Evolutionary conservation across 1,140 invertebrate species (phyloP).

Genomic region (Lerema accius): DNA sequence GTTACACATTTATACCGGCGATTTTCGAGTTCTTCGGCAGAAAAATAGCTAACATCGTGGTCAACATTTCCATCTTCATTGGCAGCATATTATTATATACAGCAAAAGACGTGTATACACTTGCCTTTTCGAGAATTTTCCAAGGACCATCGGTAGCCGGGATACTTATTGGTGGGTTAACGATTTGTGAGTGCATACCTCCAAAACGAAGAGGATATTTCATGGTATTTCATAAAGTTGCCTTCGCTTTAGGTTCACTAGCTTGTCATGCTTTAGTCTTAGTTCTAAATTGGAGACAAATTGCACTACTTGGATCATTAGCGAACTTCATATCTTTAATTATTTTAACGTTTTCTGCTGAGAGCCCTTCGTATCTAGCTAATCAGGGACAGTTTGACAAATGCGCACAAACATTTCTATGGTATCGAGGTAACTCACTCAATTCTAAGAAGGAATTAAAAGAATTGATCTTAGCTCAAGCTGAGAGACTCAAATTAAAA

Average conservation of each 20-base stretch:
- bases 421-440: conserved; percentile 38
- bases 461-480: conserved; percentile 33
- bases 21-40: conserved; percentile 47
- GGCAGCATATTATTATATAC: conserved; percentile 32
- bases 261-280: conserved; percentile 42
- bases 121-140: conserved; percentile 1
- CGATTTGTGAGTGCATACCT: conserved; percentile 9
- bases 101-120: conserved; percentile 1
- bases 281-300: conserved; percentile 46
- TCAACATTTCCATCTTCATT: conserved; percentile 6
- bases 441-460: conserved; percentile 34
- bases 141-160: conserved; percentile 7
- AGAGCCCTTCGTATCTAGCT: conserved; percentile 52
- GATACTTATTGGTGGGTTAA: too few species aligned
- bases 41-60: conserved; percentile 38
- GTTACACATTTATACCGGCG: conserved; percentile 44
- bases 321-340: too few species aligned
- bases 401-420: conserved; percentile 32
- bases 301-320: conserved; percentile 36
- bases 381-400: conserved; percentile 44
- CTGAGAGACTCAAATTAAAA: conserved; percentile 11
- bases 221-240: conserved; percentile 43
- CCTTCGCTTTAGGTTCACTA: conserved; percentile 39
- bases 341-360: conserved; percentile 43
- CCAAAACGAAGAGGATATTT: conserved; percentile 50